Conservation (phyloP, 2,888 invertebrate species). For the Conus canariensis region DNA sequence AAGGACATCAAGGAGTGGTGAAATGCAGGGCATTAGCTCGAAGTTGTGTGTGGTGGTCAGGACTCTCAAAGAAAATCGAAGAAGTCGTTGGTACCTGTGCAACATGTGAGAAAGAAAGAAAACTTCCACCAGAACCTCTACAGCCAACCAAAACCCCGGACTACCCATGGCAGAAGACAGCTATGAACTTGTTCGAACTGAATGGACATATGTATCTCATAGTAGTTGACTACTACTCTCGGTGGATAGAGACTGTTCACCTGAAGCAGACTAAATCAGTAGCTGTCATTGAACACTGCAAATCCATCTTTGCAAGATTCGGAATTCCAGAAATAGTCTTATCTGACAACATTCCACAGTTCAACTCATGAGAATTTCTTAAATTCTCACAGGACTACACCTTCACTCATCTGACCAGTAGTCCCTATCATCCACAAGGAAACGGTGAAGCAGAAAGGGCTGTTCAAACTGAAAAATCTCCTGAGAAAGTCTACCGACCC, state of each 20-base stretch:
- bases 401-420: conserved; percentile 17
- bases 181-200: neutral
- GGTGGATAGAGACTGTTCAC: neutral
- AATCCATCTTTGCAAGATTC: neutral
- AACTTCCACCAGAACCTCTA: conserved; percentile 1
- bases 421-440: conserved; percentile 3
- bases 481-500: neutral
- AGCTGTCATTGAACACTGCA: conserved; percentile 15
- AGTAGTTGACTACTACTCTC: conserved; percentile 1
- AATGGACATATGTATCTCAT: neutral
- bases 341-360: neutral
- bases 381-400: neutral
- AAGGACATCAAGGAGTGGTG: conserved; percentile 3
- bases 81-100: neutral
- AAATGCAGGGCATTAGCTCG: conserved; percentile 20
- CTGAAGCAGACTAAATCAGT: conserved; percentile 4
- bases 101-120: conserved; percentile 23
- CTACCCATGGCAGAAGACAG: conserved; percentile 1
- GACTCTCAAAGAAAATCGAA: conserved; percentile 21
- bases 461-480: neutral
- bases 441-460: conserved; percentile 24
- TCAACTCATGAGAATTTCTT: neutral
- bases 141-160: conserved; percentile 12
- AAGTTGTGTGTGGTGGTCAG: conserved; percentile 19
- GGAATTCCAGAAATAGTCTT: neutral